phyloP scores from a whole-genome alignment of 1,140 invertebrate species.

The Helicoverpa zea region DNA sequence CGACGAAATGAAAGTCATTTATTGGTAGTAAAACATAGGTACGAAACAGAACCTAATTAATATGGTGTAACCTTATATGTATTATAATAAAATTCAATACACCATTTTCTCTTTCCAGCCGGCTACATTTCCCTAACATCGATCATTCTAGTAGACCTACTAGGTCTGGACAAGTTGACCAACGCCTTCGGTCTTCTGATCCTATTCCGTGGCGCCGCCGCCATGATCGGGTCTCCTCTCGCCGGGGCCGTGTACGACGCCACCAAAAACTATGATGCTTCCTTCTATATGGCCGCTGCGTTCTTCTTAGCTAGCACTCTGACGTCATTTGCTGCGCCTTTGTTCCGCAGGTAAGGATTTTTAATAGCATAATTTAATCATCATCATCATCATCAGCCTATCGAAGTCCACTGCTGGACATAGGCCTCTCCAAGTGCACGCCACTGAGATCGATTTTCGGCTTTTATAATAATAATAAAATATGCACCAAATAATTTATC shows the following conservation, averaged over 20 bases:
- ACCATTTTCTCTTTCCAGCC: constrained; percentile 88
- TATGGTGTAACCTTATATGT: too few species aligned
- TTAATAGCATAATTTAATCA: too few species aligned
- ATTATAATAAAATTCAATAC: not conserved
- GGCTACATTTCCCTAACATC: constrained; percentile 99
- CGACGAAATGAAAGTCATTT: too few species aligned
- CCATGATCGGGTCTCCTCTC: constrained; percentile 94
- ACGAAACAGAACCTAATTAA: too few species aligned
- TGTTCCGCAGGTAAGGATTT: constrained; percentile 88
- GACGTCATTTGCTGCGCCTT: constrained; percentile 94
- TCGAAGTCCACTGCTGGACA: too few species aligned
- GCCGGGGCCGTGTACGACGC: constrained; percentile 96
- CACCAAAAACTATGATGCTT: constrained; percentile 94
- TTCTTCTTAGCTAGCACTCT: constrained; percentile 95
- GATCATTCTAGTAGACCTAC: constrained; percentile 98
- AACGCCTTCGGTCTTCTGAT: constrained; percentile 98
- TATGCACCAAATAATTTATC: too few species aligned
- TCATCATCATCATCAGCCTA: too few species aligned
- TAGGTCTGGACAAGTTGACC: constrained; percentile 98
- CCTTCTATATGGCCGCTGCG: constrained; percentile 97
- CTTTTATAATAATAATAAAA: too few species aligned
- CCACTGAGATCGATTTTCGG: too few species aligned
- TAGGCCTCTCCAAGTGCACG: too few species aligned
- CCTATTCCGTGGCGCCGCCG: constrained; percentile 96
- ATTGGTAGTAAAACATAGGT: too few species aligned